Evolutionary conservation across 2,888 invertebrate species (phyloP), one percentile per base, ranked within the genome.

Genomic region (Zaprionus lineosus): DNA sequence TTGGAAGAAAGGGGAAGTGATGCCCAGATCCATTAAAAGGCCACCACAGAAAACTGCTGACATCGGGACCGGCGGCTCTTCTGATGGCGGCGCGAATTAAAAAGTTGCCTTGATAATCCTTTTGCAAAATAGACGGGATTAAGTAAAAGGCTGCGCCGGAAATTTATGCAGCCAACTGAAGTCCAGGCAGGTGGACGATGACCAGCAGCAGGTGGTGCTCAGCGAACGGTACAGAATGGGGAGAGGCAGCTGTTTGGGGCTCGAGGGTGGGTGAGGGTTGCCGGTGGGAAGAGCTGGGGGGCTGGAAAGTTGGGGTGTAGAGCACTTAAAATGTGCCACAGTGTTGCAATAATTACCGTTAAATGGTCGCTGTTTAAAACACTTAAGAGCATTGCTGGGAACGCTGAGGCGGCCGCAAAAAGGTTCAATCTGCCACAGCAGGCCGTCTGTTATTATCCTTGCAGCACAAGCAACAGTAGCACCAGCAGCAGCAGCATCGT

Each of bases 61-160:
- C 78, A 78, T 82, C 71, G 68, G 50, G 60, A 51, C 57, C 47
- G 66, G 31, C 48, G 68, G 44, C 24, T 5, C 37, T 14, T 48
- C 26, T 48, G 67, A 41, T 24, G 62, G 57, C 34, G 60, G 55
- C 65, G 65, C 56, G 82, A 81, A 84, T 81, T 81, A 84, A 81
- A 81, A 81, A 81, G 81, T 81, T 81, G 84, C 78, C 81, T 74
- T 81, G 82, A 81, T 81, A 81, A 81, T 81, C 81, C 81, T 84
- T 81, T 81, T 66, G 84, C 76, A 78, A 81, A 81, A 81, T 81
- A 81, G 81, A 81, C 73, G 81, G 78, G 84, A 84, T 81, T 84
- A 81, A 81, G 82, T 70, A 73, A 81, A 81, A 81, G 64, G 77
- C 74, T 76, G 75, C 64, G 61, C 56, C 53, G 74, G 70, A 74